Evolutionary conservation across 2,797 vertebrate genomes (phyloP), one percentile per base, ranked within the genome.

Genomic region (Sebastes minor): DNA sequence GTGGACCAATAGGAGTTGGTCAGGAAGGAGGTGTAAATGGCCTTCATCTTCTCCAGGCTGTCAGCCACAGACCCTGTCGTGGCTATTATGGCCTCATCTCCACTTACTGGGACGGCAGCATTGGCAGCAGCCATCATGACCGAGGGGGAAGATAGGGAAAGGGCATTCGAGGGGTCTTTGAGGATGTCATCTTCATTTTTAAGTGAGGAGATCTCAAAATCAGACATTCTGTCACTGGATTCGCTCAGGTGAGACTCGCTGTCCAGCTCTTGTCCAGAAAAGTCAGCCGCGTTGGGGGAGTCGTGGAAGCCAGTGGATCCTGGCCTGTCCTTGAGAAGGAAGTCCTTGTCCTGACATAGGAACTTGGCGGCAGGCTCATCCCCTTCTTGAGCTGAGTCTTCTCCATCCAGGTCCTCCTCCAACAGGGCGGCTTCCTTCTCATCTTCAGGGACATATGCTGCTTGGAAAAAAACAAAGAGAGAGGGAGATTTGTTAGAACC

Each of bases 11-110:
- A 99, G 23, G 99, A 99, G 92, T 97, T 99, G 90, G 98, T 99
- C 74, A 99, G 96, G 88, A 99, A 99, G 90, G 98, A 98, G 76
- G 98, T 98, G 93, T 99, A 99, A 76, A 99, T 99, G 0, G 98
- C 99, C 95, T 99, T 99, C 99, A 99, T 99, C 95, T 99, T 99
- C 89, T 99, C 98, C 85, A 99, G 95, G 81, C 99, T 99, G 87
- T 99, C 98, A 0, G 97, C 96, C 35, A 97, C 97, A 0, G 95
- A 95, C n/a, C 89, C 89, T 12, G 95, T 84, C 9, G 91, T 89
- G 18, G 91, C 77, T 63, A 87, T 64, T 28, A 90, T 81, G 0
- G 95, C 94, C 85, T 98, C 97, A 27, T 99, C 98, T 72, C 93
- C 94, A 6, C 94, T 93, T 70, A 83, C 84, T 10, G 87, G 81